Evolutionary conservation across 2,797 vertebrate species (phyloP).

Genomic region (Streptopelia turtur): DNA sequence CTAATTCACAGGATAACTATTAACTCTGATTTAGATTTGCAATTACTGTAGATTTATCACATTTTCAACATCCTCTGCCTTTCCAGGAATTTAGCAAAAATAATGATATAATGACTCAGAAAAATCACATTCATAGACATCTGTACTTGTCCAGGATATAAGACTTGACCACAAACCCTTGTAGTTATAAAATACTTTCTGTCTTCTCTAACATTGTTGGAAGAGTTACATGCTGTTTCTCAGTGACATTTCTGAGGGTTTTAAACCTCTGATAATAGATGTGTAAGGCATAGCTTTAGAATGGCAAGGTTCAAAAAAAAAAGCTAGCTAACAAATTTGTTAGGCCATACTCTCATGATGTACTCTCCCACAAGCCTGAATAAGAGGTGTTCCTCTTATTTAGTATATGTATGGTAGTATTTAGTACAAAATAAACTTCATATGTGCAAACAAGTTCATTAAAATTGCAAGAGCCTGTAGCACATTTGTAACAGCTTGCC

Average conservation of each 20-base stretch:
- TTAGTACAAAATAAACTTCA: constrained; percentile 46
- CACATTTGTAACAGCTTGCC: constrained; percentile 80
- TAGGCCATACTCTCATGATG: neutral
- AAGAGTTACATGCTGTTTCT: neutral
- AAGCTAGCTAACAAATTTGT: neutral
- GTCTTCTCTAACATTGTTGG: neutral
- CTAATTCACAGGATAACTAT: neutral
- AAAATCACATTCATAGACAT: neutral
- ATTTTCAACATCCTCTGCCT: neutral
- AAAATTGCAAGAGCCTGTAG: constrained; percentile 76
- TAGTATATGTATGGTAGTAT: constrained; percentile 17
- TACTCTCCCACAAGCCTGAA: neutral
- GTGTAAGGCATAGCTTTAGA: neutral
- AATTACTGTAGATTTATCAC: constrained; percentile 18
- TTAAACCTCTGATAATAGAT: neutral
- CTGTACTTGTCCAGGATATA: neutral
- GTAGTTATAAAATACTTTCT: neutral
- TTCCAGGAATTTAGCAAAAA: neutral
- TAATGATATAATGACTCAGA: rapidly evolving
- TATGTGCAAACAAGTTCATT: constrained; percentile 79
- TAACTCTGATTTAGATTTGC: neutral
- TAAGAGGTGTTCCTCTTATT: constrained; percentile 13
- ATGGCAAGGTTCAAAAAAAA: neutral
- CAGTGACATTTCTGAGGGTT: neutral
- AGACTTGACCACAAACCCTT: neutral